Conservation (phyloP, 2,888 invertebrate species). For the Psococerastis gibbosa region DNA sequence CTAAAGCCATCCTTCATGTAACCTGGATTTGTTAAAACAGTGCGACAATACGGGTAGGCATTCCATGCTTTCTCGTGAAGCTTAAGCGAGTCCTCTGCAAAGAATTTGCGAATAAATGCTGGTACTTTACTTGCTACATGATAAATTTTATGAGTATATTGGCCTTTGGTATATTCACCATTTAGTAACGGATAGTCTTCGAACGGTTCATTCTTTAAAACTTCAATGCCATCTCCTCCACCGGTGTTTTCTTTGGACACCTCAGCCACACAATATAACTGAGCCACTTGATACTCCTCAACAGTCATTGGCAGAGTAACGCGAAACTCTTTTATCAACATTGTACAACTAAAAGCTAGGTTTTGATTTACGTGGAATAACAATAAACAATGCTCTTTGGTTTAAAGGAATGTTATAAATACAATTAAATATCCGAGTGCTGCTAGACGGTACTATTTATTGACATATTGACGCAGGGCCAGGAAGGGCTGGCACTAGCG, state of each 20-base stretch:
- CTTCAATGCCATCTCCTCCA: slow-evolving; percentile 43
- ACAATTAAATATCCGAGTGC: no score
- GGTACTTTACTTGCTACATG: slow-evolving; percentile 37
- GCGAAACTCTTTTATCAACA: not conserved
- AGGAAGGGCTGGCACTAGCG: no score
- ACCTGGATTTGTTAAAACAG: slow-evolving; percentile 24
- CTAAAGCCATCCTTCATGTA: slow-evolving; percentile 35
- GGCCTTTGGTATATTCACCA: slow-evolving; percentile 31
- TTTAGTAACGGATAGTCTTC: slow-evolving; percentile 26
- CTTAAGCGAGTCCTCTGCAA: slow-evolving; percentile 34
- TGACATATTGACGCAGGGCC: no score
- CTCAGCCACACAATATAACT: not conserved
- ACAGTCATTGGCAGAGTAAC: not conserved
- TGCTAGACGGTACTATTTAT: no score
- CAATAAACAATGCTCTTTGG: no score
- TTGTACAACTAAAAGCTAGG: no score
- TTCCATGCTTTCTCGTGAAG: slow-evolving; percentile 40
- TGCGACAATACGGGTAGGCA: slow-evolving; percentile 38
- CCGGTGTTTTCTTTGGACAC: slow-evolving; percentile 18
- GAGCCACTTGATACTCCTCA: not conserved
- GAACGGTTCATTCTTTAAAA: slow-evolving; percentile 39
- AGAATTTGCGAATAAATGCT: slow-evolving; percentile 28
- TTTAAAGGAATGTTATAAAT: no score
- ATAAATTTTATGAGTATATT: slow-evolving; percentile 43
- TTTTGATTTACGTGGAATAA: no score